Percentiles rank a stretch among this genome's conserved stretches.
Conservation (phyloP, 2,888 invertebrate species). For the Caradrina clavipalpis region DNA sequence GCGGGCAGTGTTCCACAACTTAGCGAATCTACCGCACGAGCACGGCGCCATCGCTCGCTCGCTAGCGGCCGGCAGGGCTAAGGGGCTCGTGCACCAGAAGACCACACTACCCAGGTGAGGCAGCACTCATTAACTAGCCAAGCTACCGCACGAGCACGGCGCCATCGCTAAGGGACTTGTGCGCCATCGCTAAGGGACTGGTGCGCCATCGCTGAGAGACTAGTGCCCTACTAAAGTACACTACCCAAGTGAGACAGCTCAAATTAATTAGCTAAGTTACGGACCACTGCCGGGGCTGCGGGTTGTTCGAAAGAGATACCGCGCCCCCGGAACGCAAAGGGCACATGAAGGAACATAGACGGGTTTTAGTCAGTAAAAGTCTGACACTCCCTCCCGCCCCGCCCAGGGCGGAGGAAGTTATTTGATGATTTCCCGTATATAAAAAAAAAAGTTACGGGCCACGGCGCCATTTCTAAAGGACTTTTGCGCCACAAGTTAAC, state of each 20-base stretch:
- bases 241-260: conserved; percentile 30
- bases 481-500: conserved; percentile 3
- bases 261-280: conserved; percentile 92
- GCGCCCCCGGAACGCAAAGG: too few species aligned
- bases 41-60: conserved; percentile 96
- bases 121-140: conserved; percentile 92
- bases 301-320: too few species aligned
- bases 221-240: conserved; percentile 6
- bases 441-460: too few species aligned
- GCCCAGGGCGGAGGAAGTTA: too few species aligned
- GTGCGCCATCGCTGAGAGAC: conserved; percentile 80
- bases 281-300: too few species aligned
- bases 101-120: conserved; percentile 51
- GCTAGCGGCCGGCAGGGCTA: conserved; percentile 78
- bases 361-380: too few species aligned
- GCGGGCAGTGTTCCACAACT: conserved; percentile 98
- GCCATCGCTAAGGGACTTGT: conserved; percentile 76
- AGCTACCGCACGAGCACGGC: conserved; percentile 90
- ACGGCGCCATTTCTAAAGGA: not conserved
- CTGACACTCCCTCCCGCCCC: too few species aligned
- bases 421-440: too few species aligned
- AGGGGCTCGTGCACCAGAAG: conserved; percentile 60
- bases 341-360: too few species aligned
- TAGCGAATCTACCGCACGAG: conserved; percentile 99
- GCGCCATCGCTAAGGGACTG: conserved; percentile 5